These are phyloP conservation scores for Neolamprologus kungweensis DNA, from an alignment of 2,113 vertebrate genomes.

Conservation along the genomic window DNA sequence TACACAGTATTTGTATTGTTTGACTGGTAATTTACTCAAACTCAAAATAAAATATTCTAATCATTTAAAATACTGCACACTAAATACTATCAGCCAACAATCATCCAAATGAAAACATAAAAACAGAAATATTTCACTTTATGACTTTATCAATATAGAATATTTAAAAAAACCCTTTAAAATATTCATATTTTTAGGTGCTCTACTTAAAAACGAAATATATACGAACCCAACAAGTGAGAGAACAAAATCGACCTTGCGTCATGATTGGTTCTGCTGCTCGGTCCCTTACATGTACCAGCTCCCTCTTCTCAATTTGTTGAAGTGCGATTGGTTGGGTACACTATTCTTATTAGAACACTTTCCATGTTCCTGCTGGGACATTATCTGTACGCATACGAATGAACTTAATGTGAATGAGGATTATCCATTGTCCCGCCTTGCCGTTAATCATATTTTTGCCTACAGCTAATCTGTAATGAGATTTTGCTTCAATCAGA, in stretches of 20 bases:
- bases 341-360: constrained; percentile 2
- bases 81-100: neutral
- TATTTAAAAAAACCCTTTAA: accelerated
- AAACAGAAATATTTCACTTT: neutral
- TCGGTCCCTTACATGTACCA: neutral
- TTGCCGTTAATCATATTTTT: constrained; percentile 30
- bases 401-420: neutral
- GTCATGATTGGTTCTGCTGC: neutral
- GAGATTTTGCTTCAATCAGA: constrained; percentile 44
- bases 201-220: neutral
- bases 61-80: neutral
- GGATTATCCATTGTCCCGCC: neutral
- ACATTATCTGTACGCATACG: neutral
- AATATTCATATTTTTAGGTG: neutral
- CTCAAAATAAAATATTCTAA: neutral
- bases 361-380: neutral
- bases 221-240: neutral
- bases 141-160: neutral
- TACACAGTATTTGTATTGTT: too few relatives aligned
- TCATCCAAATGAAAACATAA: neutral
- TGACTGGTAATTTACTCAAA: neutral
- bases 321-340: neutral
- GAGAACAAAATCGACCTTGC: neutral
- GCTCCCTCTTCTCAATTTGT: neutral
- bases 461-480: constrained; percentile 42